These are phyloP conservation scores for Hydriomena furcata DNA, from an alignment of 2,888 invertebrate genomes.

Conservation along the genomic window DNA sequence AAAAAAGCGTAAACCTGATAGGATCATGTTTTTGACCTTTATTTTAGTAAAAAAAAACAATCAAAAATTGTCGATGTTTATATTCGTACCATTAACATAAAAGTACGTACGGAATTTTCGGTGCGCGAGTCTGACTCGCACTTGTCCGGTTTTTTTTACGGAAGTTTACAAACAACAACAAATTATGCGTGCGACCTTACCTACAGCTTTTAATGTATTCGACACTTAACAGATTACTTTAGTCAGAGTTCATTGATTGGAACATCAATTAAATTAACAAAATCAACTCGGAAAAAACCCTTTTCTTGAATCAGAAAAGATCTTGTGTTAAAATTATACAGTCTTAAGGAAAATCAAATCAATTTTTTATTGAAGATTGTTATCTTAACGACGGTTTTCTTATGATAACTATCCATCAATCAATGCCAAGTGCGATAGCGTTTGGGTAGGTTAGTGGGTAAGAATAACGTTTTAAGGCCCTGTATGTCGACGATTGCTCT, in stretches of 20 bases:
- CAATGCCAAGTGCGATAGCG: constrained; percentile 59
- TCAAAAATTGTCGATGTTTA: too few species aligned
- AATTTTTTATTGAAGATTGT: constrained; percentile 7
- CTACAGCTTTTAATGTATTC: neutral
- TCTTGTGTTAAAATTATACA: too few species aligned
- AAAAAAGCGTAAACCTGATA: too few species aligned
- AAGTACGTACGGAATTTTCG: too few species aligned
- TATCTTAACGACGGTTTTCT: constrained; percentile 20
- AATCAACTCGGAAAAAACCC: neutral
- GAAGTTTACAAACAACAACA: neutral
- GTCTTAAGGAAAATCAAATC: too few species aligned
- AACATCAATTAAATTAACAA: neutral
- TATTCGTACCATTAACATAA: too few species aligned
- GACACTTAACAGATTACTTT: neutral
- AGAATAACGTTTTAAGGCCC: constrained; percentile 44
- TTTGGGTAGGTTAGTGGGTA: constrained; percentile 69
- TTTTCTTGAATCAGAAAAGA: neutral
- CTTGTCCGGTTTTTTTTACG: neutral
- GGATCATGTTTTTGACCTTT: too few species aligned
- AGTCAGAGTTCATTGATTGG: constrained; percentile 3
- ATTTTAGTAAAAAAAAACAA: too few species aligned
- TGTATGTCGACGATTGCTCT: too few species aligned
- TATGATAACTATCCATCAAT: constrained; percentile 50
- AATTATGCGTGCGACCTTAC: neutral
- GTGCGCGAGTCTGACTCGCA: too few species aligned